phyloP scores from a whole-genome alignment of 2,113 vertebrate species.

The Solenodon paradoxus region DNA sequence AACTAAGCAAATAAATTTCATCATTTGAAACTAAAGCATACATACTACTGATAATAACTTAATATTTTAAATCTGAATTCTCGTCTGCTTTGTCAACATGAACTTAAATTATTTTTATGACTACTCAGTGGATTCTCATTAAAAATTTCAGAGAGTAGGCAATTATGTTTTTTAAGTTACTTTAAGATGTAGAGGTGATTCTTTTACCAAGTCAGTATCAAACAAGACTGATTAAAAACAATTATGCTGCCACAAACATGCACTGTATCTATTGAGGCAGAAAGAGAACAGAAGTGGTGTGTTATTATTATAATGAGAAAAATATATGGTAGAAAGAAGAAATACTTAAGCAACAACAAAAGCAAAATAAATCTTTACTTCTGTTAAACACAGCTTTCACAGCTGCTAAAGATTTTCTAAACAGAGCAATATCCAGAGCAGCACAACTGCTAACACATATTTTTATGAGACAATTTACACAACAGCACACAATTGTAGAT shows the following conservation, averaged over 20 bases:
- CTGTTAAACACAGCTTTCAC: not conserved
- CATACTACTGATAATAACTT: no score
- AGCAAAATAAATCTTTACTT: not conserved
- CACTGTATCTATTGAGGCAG: not conserved
- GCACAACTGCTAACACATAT: not conserved
- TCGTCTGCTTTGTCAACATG: not conserved
- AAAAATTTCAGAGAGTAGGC: not conserved
- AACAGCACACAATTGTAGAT: not conserved
- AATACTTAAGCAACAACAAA: not conserved
- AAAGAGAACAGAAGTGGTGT: not conserved
- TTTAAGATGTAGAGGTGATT: not conserved
- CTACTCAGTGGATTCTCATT: not conserved
- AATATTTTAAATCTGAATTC: no score
- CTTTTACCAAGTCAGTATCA: not conserved
- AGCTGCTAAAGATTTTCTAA: conserved; percentile 5
- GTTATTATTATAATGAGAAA: not conserved
- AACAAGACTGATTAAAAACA: not conserved
- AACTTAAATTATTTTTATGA: not conserved
- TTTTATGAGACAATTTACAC: conserved; percentile 8
- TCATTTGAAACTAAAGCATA: not conserved
- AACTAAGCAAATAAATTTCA: not conserved
- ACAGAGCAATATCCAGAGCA: not conserved
- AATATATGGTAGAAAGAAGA: not conserved
- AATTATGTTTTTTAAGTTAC: conserved; percentile 12
- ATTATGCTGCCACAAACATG: not conserved